Base-by-base conservation (phyloP, 2,113 vertebrate species). In the Engystomops pustulosus region DNA sequence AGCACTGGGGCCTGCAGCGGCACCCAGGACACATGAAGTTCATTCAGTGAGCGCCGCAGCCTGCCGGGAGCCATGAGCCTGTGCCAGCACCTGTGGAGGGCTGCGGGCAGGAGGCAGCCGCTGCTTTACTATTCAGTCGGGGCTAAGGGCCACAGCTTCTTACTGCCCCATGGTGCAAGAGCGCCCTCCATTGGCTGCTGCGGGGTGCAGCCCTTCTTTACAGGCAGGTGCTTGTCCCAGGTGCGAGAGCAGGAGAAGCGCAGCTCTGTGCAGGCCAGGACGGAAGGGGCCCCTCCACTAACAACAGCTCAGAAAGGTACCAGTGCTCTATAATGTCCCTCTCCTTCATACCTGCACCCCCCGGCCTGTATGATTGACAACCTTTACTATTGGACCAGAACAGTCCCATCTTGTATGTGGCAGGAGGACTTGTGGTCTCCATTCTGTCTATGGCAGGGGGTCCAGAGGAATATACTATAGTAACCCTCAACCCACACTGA, bases 301-400 rank as follows among this genome's bases (percentile, higher is more conserved):
- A 94, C 96, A 0, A 80, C 93, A 2, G 83, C 94, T 20, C 94
- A 93, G 45, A 98, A 93, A 96, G 96, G 97, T 98, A 89, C 90
- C 85, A 0, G 0, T n/a, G n/a, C n/a, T n/a, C n/a, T n/a, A n/a
- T n/a, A n/a, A n/a, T n/a, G n/a, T n/a, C n/a, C n/a, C n/a, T n/a
- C n/a, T n/a, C n/a, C n/a, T n/a, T n/a, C n/a, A n/a, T n/a, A n/a
- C n/a, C n/a, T n/a, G n/a, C n/a, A n/a, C n/a, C n/a, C n/a, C n/a
- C n/a, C n/a, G n/a, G n/a, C n/a, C n/a, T n/a, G n/a, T n/a, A n/a
- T n/a, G n/a, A n/a, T n/a, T n/a, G n/a, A n/a, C n/a, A n/a, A n/a
- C n/a, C n/a, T n/a, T n/a, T n/a, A n/a, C n/a, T n/a, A n/a, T n/a
- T n/a, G n/a, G n/a, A n/a, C n/a, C n/a, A n/a, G n/a, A n/a, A n/a